phyloP scores from a whole-genome alignment of 2,113 vertebrate species.

The Geococcyx californianus region DNA sequence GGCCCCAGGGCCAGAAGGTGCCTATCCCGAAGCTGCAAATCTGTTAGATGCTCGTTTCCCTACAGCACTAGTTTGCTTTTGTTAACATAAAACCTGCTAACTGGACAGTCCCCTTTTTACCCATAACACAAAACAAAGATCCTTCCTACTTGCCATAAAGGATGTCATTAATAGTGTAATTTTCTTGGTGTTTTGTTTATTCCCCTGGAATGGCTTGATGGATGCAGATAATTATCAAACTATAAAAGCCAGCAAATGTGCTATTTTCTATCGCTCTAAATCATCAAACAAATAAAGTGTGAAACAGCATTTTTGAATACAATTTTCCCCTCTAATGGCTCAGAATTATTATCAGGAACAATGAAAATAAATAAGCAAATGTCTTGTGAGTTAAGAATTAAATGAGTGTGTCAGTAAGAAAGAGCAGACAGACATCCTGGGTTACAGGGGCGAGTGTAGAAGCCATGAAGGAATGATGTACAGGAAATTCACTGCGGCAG shows the following conservation, averaged over 20 bases:
- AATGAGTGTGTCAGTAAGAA: slow-evolving; percentile 60
- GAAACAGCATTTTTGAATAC: slow-evolving; percentile 83
- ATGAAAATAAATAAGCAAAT: slow-evolving; percentile 81
- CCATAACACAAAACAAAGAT: background rate
- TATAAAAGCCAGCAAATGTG: slow-evolving; percentile 83
- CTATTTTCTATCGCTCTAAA: slow-evolving; percentile 82
- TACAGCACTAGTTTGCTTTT: background rate
- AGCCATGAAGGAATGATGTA: background rate
- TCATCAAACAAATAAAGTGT: slow-evolving; percentile 86
- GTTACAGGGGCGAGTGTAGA: background rate
- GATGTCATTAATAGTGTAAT: slow-evolving; percentile 78
- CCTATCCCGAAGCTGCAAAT: background rate
- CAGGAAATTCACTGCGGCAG: background rate
- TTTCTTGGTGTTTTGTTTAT: slow-evolving; percentile 80
- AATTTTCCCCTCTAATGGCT: slow-evolving; percentile 85
- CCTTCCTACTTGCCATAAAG: slow-evolving; percentile 15
- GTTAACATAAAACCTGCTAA: background rate
- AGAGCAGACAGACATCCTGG: background rate
- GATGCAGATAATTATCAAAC: slow-evolving; percentile 82
- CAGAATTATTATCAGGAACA: slow-evolving; percentile 83
- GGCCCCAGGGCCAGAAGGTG: background rate
- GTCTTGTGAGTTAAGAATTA: slow-evolving; percentile 73
- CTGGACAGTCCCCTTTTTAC: background rate
- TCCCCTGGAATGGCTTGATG: slow-evolving; percentile 79
- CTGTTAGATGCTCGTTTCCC: background rate